Base-by-base conservation (phyloP, 1,140 invertebrate species). In the Tetraneura akinire region DNA sequence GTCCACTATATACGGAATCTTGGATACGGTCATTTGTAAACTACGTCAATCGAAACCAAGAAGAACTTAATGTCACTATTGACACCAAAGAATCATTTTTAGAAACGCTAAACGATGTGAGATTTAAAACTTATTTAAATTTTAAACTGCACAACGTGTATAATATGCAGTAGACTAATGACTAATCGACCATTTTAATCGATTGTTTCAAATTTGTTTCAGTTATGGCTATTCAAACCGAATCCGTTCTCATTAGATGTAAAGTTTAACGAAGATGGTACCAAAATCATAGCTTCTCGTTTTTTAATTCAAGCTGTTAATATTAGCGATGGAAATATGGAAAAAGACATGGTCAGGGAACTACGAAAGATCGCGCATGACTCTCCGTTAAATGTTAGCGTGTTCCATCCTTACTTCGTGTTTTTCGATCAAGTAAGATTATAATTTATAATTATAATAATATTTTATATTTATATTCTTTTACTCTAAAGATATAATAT, bases 381-480 rank as follows among this genome's bases (percentile, higher is more conserved):
- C 11, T 94, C 94, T 13, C 88, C 91, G 0, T 86, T 96, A 9
- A 94, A 96, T 82, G 94, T 93, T 21, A 95, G 92, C 10, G 94
- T 97, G 2, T 98, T 96, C 84, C 95, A 98, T 87, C 96, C 96
- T 0, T 96, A 96, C 83, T 96, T 97, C 83, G 93, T 97, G 6
- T 97, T 96, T 86, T 97, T 97, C 84, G 96, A 98, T 87, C 94
- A 94, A 86, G 91, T 92, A 85, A 80, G 68, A 55, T 45, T 37
- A 21, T 29, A 9, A 6, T n/a, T 64, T 64, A 60, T 29, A 60
- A 18, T 29, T 1, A 26, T 60, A 60, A 26, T 6, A 60, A 1
- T 13, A 55, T 57, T n/a, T n/a, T n/a, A n/a, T n/a, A n/a, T n/a
- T n/a, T 37, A 37, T 68, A 45, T 57, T 62, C 32, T 81, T 57